phyloP scores from a whole-genome alignment of 2,888 invertebrate species.

The Watsonalla cultraria region DNA sequence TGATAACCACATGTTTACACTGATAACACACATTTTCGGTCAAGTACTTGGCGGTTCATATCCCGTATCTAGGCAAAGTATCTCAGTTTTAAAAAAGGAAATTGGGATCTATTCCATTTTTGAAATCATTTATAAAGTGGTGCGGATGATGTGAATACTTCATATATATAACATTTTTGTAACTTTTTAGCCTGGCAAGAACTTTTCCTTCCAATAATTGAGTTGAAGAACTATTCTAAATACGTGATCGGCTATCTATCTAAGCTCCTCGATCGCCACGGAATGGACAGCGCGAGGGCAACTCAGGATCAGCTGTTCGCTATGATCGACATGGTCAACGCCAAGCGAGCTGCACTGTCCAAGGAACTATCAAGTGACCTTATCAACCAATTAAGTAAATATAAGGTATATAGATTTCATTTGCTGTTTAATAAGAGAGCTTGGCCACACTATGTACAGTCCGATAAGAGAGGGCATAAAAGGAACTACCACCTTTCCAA shows the following conservation, averaged over 20 bases:
- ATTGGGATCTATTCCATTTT: no score
- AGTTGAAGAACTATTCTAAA: conserved; percentile 83
- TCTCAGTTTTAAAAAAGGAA: no score
- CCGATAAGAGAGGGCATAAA: no score
- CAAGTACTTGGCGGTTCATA: background rate
- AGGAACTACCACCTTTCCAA: no score
- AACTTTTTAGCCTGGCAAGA: conserved; percentile 83
- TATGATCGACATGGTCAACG: conserved; percentile 79
- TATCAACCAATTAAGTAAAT: conserved; percentile 70
- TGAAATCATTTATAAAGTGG: no score
- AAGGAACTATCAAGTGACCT: conserved; percentile 77
- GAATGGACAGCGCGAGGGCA: conserved; percentile 54
- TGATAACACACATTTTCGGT: background rate
- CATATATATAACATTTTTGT: no score
- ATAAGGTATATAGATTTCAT: conserved; percentile 64
- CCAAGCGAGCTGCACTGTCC: conserved; percentile 76
- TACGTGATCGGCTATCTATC: conserved; percentile 81
- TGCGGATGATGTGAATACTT: no score
- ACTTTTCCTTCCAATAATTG: conserved; percentile 84
- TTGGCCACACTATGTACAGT: no score
- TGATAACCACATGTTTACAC: background rate
- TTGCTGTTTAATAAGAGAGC: no score
- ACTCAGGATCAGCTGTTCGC: conserved; percentile 78
- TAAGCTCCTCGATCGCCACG: conserved; percentile 65
- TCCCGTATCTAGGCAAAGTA: background rate